phyloP scores from a whole-genome alignment of 2,888 invertebrate genomes.

The Limenitis camilla region DNA sequence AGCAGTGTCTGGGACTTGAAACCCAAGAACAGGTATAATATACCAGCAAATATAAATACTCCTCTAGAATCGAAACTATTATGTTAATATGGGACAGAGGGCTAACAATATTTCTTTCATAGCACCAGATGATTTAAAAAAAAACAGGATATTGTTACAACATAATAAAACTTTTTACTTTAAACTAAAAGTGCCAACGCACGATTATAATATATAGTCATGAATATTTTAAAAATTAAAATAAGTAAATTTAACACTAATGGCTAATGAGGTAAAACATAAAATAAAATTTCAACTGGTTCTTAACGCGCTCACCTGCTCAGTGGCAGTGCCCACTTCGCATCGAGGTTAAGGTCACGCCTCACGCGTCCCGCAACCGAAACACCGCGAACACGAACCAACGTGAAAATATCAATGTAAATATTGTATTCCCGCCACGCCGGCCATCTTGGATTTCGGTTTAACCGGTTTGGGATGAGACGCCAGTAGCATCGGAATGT shows the following conservation, averaged over 20 bases:
- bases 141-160: too few relatives aligned
- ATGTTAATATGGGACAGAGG: too few relatives aligned
- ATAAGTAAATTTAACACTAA: background rate
- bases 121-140: too few relatives aligned
- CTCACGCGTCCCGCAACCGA: conserved; percentile 37
- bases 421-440: conserved; percentile 50
- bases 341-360: conserved; percentile 67
- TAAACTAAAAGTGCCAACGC: too few relatives aligned
- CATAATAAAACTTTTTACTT: too few relatives aligned
- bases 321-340: conserved; percentile 22
- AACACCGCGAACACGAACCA: conserved; percentile 33
- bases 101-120: too few relatives aligned
- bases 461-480: conserved; percentile 50
- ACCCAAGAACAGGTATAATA: too few relatives aligned
- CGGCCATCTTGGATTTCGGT: conserved; percentile 61
- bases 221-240: background rate
- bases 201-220: background rate
- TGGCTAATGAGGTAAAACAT: conserved; percentile 1
- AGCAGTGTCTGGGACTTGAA: too few relatives aligned
- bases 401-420: conserved; percentile 57
- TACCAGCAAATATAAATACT: too few relatives aligned
- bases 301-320: conserved; percentile 38
- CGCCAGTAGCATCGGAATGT: conserved; percentile 39
- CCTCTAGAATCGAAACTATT: too few relatives aligned
- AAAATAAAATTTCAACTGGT: conserved; percentile 9